Base-by-base conservation (phyloP, 2,888 invertebrate species). In the Gryllus longicercus region DNA sequence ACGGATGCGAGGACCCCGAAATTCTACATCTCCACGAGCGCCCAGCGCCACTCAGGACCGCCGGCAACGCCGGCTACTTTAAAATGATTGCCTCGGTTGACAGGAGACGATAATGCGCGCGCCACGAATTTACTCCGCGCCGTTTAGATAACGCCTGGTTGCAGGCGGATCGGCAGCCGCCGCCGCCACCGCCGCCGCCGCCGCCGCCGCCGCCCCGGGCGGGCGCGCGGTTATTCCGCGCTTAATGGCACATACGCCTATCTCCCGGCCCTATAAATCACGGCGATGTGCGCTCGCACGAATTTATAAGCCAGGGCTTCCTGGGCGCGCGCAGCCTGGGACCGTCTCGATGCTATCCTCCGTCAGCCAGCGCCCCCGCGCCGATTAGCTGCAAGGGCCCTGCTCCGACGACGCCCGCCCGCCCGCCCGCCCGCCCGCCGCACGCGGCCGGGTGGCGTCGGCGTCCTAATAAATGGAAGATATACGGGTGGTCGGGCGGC, bases 241-340 rank as follows among this genome's bases (percentile, higher is more conserved):
- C 63, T 63, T 63, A 63, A 63, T 63, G 63, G n/a, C 63, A n/a
- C 63, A 63, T 63, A 8, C n/a, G 63, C 63, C 63, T 63, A 63
- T 63, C 63, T 63, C 63, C 16, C 14, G 11, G n/a, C 14, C 63
- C n/a, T n/a, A 63, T n/a, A 63, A 63, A 63, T 63, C 63, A 63
- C 63, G n/a, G 8, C 8, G 63, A 63, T 14, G 63, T 63, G 63
- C 38, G 38, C 63, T 12, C 63, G 63, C 63, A 63, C 12, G 63
- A 63, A 63, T 63, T 63, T 63, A 63, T 63, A n/a, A 8, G 63
- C 63, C 63, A 18, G 14, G 16, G n/a, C 63, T 63, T 63, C 63
- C 14, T 18, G 4, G 11, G 14, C 63, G 14, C 63, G 16, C n/a
- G 63, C 11, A 1, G 14, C 63, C 16, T 18, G 63, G 63, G 63